Evolutionary conservation across 1,140 invertebrate genomes (phyloP).

Genomic region (Tribolium castaneum): DNA sequence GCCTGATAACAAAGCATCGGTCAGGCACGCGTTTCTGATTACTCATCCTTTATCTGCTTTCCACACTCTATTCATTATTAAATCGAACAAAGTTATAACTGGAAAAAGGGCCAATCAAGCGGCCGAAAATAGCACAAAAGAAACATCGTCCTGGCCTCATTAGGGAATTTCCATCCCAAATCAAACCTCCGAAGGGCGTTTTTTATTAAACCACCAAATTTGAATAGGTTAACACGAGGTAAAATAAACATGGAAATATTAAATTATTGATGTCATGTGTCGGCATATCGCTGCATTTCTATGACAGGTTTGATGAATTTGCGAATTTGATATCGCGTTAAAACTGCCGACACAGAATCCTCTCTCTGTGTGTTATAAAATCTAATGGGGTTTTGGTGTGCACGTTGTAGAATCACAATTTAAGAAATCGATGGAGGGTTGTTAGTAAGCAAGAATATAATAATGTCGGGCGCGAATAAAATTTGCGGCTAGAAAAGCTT

Average conservation of each 20-base stretch:
- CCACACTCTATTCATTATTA: conserved; percentile 51
- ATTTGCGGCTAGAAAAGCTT: conserved; percentile 52
- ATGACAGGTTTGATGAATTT: background rate
- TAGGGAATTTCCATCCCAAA: background rate
- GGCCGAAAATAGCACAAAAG: conserved; percentile 16
- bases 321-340: background rate
- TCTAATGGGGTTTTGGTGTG: background rate
- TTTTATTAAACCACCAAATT: background rate
- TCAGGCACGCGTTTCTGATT: conserved; percentile 54
- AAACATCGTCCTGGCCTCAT: background rate
- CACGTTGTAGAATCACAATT: conserved; percentile 17
- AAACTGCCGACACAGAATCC: background rate
- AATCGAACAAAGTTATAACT: conserved; percentile 36
- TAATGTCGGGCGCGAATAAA: conserved; percentile 54
- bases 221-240: background rate
- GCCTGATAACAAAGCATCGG: conserved; percentile 55
- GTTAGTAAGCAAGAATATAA: conserved; percentile 56
- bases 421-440: conserved; percentile 35
- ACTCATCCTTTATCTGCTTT: conserved; percentile 54
- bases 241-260: background rate
- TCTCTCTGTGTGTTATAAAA: background rate
- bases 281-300: background rate
- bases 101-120: conserved; percentile 31
- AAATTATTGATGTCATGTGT: background rate
- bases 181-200: background rate